Base-by-base conservation (phyloP, 2,888 invertebrate genomes). In the Phasia obesa region DNA sequence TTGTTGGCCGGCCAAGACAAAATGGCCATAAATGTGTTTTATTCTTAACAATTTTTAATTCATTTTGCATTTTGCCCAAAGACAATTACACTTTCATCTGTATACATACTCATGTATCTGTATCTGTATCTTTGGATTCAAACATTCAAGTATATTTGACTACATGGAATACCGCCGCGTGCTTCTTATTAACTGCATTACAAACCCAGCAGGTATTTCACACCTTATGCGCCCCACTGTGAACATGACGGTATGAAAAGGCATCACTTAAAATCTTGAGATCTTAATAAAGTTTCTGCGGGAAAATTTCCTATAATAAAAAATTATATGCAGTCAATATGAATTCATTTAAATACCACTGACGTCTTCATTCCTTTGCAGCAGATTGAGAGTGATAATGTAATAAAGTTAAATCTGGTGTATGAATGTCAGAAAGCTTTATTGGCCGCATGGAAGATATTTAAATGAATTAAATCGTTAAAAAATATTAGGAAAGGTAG, bases 131-230 rank as follows among this genome's bases (percentile, higher is more conserved):
- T n/a, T n/a, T n/a, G n/a, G n/a, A n/a, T n/a, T n/a, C n/a, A n/a
- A n/a, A n/a, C n/a, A n/a, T n/a, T n/a, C n/a, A n/a, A n/a, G n/a
- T n/a, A n/a, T 42, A 13, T 42, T 42, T 42, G 38, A 78, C 77
- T 76, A 82, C 73, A 81, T n/a, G 80, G 83, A 71, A 76, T 71
- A 84, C 85, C 85, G 86, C 85, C 85, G 86, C 85, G 85, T 85
- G 86, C 87, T 88, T 88, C 88, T 89, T 90, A 89, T 89, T 89
- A 90, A 88, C 89, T 88, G 87, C 89, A 89, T 88, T 90, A 87
- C 60, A 73, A 88, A 88, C 89, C 87, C 90, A 90, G 90, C 90
- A 90, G 90, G 90, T 89, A 89, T 88, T 90, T 90, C 90, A 90
- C 90, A 90, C 90, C 90, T 90, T 89, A 85, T 88, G 88, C 88